A percentile compares a stretch with the other conserved stretches of the same genome.
Evolutionary conservation across 2,113 vertebrate species (phyloP).

Genomic region (Heptranchias perlo): DNA sequence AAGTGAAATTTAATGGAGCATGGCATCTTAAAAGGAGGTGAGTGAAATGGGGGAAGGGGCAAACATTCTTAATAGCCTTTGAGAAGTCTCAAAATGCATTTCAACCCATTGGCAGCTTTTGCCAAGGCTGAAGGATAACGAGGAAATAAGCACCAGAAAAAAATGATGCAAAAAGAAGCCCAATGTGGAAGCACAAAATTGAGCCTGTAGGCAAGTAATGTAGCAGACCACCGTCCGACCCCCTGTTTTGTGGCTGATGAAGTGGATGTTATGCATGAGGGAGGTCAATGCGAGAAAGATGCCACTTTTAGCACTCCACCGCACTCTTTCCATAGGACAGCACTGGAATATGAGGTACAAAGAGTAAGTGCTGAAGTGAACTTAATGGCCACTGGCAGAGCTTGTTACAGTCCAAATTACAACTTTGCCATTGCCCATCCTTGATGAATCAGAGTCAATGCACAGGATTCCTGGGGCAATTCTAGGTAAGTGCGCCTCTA

Average conservation of each 20-base stretch:
- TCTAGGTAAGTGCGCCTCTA: not conserved
- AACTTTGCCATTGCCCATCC: not conserved
- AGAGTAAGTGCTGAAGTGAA: not conserved
- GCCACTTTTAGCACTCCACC: not conserved
- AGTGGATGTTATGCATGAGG: too few relatives aligned
- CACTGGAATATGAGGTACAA: not conserved
- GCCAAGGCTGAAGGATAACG: not conserved
- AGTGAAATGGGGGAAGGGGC: too few relatives aligned
- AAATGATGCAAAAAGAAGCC: not conserved
- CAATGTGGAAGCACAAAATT: too few relatives aligned
- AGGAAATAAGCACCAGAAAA: not conserved
- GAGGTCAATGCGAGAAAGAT: too few relatives aligned
- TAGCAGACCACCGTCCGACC: too few relatives aligned
- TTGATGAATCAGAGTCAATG: not conserved
- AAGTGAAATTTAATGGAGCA: not conserved
- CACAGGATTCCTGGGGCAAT: not conserved
- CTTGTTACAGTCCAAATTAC: not conserved
- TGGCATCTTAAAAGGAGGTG: not conserved
- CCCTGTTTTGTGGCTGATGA: too few relatives aligned
- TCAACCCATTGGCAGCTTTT: not conserved
- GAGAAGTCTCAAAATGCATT: not conserved
- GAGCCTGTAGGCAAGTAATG: too few relatives aligned
- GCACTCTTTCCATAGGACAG: not conserved
- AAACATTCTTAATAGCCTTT: not conserved
- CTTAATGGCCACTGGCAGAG: not conserved